These are phyloP conservation scores for Pipistrellus pipistrellus DNA, from an alignment of 2,797 vertebrate genomes.

Conservation along the genomic window DNA sequence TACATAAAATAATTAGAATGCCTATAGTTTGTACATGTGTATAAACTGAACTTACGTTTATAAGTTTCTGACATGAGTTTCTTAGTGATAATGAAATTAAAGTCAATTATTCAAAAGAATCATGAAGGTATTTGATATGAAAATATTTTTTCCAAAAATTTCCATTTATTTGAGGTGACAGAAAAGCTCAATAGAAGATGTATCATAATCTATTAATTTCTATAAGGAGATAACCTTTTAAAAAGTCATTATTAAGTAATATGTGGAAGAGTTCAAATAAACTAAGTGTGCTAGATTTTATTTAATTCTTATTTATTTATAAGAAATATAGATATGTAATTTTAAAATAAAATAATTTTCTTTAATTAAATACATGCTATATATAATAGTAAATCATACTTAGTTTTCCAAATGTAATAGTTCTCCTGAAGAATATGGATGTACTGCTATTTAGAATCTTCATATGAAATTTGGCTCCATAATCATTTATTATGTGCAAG, in stretches of 20 bases:
- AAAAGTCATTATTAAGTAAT: neutral
- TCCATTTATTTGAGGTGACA: neutral
- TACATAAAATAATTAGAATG: neutral
- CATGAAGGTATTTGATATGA: neutral
- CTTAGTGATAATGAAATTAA: neutral
- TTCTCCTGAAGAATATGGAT: neutral
- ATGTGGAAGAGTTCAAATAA: neutral
- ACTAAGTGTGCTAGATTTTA: neutral
- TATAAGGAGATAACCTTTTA: neutral
- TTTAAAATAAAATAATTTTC: neutral
- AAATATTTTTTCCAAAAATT: neutral
- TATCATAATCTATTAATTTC: neutral
- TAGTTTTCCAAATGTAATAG: conserved; percentile 46
- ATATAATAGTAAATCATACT: conserved; percentile 21
- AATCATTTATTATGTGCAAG: conserved; percentile 68
- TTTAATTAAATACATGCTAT: neutral
- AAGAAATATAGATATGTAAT: neutral
- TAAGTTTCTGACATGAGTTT: neutral
- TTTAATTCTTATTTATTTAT: neutral
- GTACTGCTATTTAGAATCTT: conserved; percentile 42
- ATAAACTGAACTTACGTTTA: neutral
- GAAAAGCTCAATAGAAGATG: neutral
- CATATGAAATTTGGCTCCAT: conserved; percentile 57
- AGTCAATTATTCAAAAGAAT: neutral
- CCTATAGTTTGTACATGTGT: neutral